Evolutionary conservation across 1,140 invertebrate species (phyloP), one percentile per base, ranked within the genome.

Genomic region (Calycopis cecrops): DNA sequence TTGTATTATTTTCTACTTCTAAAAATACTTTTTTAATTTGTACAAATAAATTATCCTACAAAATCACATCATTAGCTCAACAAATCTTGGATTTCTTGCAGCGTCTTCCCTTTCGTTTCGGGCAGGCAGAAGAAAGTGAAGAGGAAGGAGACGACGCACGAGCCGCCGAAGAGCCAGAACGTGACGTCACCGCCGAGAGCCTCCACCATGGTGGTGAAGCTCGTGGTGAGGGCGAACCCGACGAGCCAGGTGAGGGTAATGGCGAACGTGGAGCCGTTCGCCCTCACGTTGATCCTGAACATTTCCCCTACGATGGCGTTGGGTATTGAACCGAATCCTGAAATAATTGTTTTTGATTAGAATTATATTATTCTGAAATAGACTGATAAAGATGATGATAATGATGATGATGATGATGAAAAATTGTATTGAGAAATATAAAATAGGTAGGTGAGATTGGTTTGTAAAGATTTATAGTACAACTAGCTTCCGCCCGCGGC

Each of bases 91-190:
- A 96, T 95, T 80, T 96, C 89, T 62, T 93, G 90, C 1, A 94
- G 82, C 9, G 90, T 91, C 73, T 93, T 92, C 0, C 93, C 93
- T 76, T 94, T 95, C 0, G 95, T 96, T 79, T 96, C 94, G 3
- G 94, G 94, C 4, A 96, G 85, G 33, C 93, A 73, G 37, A 91
- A 80, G 14, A 91, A 86, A 0, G 91, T 89, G 62, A 93, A 89
- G 53, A 89, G 65, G 65, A 89, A 89, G 0, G 93, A 91, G 0
- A 92, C n/a, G 1, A 92, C 73, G 48, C 93, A 93, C 70, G 91
- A 91, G 1, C 88, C 88, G 3, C 92, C 88, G 71, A 97, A 97
- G 4, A 95, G 79, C 90, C 93, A 96, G 85, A 95, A 97, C 0
- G 92, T 92, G 28, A 90, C 90, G 64, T 93, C 91, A 16, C 89